phyloP scores from a whole-genome alignment of 2,113 vertebrate genomes.

The Callocephalon fimbriatum region DNA sequence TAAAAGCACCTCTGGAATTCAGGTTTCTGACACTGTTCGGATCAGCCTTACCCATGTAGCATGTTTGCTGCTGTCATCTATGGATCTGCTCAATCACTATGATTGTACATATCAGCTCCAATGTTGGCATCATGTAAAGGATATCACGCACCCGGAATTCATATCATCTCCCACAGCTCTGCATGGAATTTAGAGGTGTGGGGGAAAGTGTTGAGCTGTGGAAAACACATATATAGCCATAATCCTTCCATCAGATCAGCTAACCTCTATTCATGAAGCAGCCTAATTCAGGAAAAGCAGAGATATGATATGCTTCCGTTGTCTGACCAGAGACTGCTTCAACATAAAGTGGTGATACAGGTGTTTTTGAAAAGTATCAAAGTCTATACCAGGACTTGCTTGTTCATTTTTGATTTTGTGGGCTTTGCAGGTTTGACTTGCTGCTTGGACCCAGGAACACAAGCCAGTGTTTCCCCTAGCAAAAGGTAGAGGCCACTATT shows the following conservation, averaged over 20 bases:
- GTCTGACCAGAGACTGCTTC: neutral
- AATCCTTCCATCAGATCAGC: neutral
- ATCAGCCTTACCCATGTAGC: neutral
- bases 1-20: neutral
- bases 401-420: fast-evolving
- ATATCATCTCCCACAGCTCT: neutral
- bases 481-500: neutral
- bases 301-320: neutral
- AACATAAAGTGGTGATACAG: neutral
- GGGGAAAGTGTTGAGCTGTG: neutral
- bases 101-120: neutral
- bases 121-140: neutral
- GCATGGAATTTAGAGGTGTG: neutral
- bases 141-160: neutral
- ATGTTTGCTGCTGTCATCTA: neutral
- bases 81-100: neutral
- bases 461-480: neutral
- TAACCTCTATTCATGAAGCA: neutral
- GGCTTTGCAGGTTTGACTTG: neutral
- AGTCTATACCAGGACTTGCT: fast-evolving
- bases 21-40: neutral
- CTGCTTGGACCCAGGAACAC: neutral
- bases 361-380: neutral
- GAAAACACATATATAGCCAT: neutral
- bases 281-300: neutral